These are phyloP conservation scores for Drosophila persimilis DNA, from an alignment of 1,140 invertebrate species.

Conservation along the genomic window DNA sequence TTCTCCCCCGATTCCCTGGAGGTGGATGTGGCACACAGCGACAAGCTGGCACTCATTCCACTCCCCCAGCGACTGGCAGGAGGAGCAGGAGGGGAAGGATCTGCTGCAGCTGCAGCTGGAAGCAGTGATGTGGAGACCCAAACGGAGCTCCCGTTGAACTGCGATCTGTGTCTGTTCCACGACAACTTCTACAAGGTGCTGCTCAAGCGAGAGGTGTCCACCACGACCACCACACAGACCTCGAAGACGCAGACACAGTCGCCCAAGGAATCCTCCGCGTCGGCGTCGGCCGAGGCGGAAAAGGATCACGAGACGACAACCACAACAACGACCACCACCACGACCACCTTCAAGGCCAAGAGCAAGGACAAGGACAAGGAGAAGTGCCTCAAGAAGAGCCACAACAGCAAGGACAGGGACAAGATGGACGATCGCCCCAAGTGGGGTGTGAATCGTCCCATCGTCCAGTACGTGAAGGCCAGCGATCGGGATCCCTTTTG, in stretches of 20 bases:
- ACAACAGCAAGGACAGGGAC: conserved; percentile 60
- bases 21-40: conserved; percentile 32
- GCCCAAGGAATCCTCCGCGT: conserved; percentile 50
- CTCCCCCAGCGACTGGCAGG: conserved; percentile 14
- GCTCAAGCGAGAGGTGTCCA: conserved; percentile 77
- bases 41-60: conserved; percentile 69
- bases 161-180: conserved; percentile 77
- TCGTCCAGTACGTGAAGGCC: conserved; percentile 87
- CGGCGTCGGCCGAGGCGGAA: conserved; percentile 30
- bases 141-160: conserved; percentile 75
- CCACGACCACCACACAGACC: conserved; percentile 79
- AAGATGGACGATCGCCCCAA: conserved; percentile 85
- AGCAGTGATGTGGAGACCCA: conserved; percentile 73
- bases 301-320: conserved; percentile 79
- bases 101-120: conserved; percentile 14
- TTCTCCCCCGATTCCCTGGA: conserved; percentile 69
- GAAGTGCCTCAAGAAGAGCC: conserved; percentile 53
- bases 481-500: conserved; percentile 88
- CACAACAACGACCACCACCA: conserved; percentile 80
- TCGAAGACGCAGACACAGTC: conserved; percentile 69
- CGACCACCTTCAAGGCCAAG: conserved; percentile 79
- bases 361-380: conserved; percentile 78
- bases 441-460: conserved; percentile 87
- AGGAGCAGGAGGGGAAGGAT: background rate
- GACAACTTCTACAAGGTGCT: conserved; percentile 81